Base-by-base conservation (phyloP, 2,113 vertebrate species). In the Neolamprologus variostigma region DNA sequence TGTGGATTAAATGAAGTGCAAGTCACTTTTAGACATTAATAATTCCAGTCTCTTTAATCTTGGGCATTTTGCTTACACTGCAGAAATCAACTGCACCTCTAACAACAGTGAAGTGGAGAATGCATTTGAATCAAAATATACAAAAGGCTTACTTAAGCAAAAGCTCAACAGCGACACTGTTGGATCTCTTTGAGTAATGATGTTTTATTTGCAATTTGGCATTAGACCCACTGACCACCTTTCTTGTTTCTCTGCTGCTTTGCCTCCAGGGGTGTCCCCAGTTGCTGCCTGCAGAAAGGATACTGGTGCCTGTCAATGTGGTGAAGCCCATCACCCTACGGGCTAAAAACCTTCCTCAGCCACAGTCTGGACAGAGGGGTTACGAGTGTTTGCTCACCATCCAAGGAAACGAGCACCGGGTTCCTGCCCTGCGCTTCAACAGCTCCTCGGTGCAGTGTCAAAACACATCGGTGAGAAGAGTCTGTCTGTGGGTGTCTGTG, bases 361-460 rank as follows among this genome's bases (percentile, higher is more conserved):
- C 99, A 0, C 99, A 99, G 94, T 99, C 98, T 0, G 99, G 99
- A n/a, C 99, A 99, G 94, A 92, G 98, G 0, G 98, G 99, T 9
- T 99, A 99, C 0, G 99, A 99, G 89, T 99, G 99, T 81, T 92
- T 99, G 89, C 94, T 99, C 61, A 98, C 86, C 94, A 98, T 99
- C 95, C 98, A 99, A 91, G 98, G 98, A 54, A 96, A 93, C 0
- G 98, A 99, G 91, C 97, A 99, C 94, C 80, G 98, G 28, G 98
- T 99, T 12, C 98, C 98, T 0, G 99, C 99, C 37, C 86, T 99
- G 84, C 97, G 99, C 86, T 99, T 99, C 96, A 99, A 99, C 97
- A 99, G 98, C 95, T 99, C 98, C 95, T 99, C 98, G 0, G 98
- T 99, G 81, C 98, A 99, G 93, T 99, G 99, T 94, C 99, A 99